phyloP scores from a whole-genome alignment of 2,113 vertebrate genomes.

The Donacobius atricapilla region DNA sequence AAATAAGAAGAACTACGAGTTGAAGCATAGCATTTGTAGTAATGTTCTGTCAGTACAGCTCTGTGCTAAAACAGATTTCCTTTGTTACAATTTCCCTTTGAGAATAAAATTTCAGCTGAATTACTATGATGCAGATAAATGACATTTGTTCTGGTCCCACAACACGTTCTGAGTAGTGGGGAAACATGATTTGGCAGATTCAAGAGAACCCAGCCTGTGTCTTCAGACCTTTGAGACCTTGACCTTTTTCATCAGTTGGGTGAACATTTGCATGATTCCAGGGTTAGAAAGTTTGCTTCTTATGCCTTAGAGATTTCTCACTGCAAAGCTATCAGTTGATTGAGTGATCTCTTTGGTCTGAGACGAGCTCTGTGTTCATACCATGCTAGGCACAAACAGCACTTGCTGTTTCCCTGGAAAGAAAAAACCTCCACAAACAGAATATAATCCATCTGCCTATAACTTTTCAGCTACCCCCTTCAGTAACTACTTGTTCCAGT shows the following conservation, averaged over 20 bases:
- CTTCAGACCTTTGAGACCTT: neutral
- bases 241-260: neutral
- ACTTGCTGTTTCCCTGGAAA: neutral
- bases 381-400: neutral
- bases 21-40: neutral
- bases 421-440: neutral
- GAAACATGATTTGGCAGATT: neutral
- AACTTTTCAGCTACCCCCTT: neutral
- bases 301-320: neutral
- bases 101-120: neutral
- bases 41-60: neutral
- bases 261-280: neutral
- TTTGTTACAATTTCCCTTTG: neutral
- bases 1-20: neutral
- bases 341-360: neutral
- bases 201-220: neutral
- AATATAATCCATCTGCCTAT: neutral
- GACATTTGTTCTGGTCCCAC: neutral
- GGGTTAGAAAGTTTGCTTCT: neutral
- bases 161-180: neutral
- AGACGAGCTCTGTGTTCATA: rapidly evolving
- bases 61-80: neutral
- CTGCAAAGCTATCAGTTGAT: neutral
- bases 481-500: neutral
- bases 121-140: neutral